These are phyloP conservation scores for Neodon shergylaensis DNA, from an alignment of 2,113 vertebrate species.

Conservation along the genomic window DNA sequence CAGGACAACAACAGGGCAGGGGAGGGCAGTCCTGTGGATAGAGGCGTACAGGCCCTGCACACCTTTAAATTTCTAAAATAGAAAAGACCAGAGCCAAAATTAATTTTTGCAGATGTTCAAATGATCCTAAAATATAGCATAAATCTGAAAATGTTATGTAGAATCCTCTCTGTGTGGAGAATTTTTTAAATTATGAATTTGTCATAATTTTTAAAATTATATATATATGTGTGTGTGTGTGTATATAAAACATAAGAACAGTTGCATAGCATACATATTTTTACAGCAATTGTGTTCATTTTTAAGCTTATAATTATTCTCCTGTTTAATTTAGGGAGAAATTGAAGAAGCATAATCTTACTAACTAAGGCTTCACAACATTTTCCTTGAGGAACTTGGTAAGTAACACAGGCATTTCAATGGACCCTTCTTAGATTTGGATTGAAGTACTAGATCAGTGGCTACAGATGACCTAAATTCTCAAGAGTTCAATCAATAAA, in stretches of 20 bases:
- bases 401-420: background rate
- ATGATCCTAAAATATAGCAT: background rate
- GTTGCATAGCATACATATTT: background rate
- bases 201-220: background rate
- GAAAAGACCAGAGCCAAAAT: background rate
- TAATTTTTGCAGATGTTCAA: background rate
- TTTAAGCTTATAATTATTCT: background rate
- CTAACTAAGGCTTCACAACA: background rate
- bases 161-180: background rate
- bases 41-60: background rate
- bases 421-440: background rate
- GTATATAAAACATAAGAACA: background rate
- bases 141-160: background rate
- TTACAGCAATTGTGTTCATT: background rate
- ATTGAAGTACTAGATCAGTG: background rate
- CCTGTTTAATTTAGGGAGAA: background rate
- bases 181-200: background rate
- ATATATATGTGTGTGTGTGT: background rate
- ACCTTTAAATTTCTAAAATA: background rate
- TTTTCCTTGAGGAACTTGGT: background rate
- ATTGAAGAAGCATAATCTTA: background rate
- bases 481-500: conserved; percentile 32
- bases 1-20: conserved; percentile 9
- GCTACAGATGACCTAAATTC: background rate
- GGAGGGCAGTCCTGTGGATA: background rate